Evolutionary conservation across 64 coral and sea anemone species (phyloP).

Genomic region (Anthopleura sola): DNA sequence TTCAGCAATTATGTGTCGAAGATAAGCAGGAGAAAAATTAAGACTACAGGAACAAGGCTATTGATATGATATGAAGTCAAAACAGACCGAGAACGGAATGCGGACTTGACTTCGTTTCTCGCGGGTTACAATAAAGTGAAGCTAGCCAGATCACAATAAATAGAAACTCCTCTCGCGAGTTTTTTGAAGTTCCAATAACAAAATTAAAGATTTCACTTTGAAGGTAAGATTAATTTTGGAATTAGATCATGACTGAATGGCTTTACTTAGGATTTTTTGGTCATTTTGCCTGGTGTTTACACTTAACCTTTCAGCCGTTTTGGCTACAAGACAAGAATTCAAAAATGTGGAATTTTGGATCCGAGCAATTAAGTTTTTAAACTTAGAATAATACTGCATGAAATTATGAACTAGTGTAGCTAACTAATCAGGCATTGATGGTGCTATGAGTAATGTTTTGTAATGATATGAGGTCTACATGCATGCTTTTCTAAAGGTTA

Average conservation of each 20-base stretch:
- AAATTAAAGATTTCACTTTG: background rate
- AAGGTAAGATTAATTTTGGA: constrained; percentile 13
- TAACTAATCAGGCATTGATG: no score
- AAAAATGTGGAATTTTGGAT: background rate
- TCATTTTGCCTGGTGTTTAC: background rate
- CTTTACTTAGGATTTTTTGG: background rate
- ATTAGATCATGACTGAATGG: background rate
- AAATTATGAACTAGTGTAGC: no score
- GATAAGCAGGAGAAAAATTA: background rate
- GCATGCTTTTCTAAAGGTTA: no score
- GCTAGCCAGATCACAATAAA: background rate
- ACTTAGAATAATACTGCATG: no score
- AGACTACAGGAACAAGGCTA: background rate
- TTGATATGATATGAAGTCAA: background rate
- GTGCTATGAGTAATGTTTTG: no score
- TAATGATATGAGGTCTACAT: no score
- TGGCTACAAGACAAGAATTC: background rate
- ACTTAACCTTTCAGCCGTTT: background rate
- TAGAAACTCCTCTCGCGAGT: background rate
- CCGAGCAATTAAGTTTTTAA: background rate
- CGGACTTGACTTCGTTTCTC: background rate
- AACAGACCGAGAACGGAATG: background rate
- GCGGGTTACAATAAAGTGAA: no score
- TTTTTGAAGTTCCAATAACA: background rate
- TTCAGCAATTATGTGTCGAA: no score